phyloP scores from a whole-genome alignment of 2,113 vertebrate species.

The Pomatostomus ruficeps region DNA sequence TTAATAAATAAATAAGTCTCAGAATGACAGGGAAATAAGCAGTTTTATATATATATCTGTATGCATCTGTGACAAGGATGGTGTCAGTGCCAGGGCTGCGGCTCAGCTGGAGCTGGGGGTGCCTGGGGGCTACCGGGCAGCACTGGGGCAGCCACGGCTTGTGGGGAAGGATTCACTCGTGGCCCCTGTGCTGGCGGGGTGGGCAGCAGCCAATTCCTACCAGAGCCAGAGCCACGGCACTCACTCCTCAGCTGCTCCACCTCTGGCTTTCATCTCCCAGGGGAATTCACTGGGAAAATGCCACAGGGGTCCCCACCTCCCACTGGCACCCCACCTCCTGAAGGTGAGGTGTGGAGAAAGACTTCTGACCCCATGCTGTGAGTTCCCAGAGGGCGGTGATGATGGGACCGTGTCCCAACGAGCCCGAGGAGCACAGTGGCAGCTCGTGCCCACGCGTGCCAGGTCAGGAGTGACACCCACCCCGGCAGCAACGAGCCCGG shows the following conservation, averaged over 20 bases:
- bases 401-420: accelerated
- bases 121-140: not conserved
- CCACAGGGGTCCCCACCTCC: not conserved
- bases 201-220: not conserved
- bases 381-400: accelerated
- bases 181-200: not conserved
- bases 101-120: not conserved
- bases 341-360: accelerated
- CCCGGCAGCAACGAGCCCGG: not conserved
- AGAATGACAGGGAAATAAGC: not conserved
- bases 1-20: slow-evolving; percentile 28
- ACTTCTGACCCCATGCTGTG: accelerated
- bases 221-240: not conserved
- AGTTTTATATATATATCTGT: not conserved
- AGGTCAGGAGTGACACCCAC: not conserved
- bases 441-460: not conserved
- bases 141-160: not conserved
- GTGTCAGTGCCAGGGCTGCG: not conserved
- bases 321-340: not conserved
- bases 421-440: not conserved
- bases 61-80: not conserved
- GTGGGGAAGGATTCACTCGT: not conserved
- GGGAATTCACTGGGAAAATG: not conserved
- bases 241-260: not conserved
- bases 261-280: not conserved